Evolutionary conservation across 2,888 invertebrate species (phyloP), one percentile per base, ranked within the genome.

Genomic region (Bombylius discolor): DNA sequence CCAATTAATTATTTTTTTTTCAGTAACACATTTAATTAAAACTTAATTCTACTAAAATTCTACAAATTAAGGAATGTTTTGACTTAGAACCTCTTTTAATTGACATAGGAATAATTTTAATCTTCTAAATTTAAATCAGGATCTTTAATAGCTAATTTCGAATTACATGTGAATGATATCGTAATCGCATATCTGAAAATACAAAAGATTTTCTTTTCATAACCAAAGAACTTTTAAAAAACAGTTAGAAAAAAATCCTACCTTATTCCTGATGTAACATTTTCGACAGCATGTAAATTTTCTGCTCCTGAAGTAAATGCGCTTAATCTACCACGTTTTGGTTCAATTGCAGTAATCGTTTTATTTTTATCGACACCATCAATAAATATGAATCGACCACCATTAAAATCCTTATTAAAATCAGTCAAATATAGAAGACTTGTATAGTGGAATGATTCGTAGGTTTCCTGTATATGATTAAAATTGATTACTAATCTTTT

Each of bases 281-380:
- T 81, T 71, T 93, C 92, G 4, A 93, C 89, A 70, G 79, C 81
- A 72, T 93, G 91, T 1, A 81, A 70, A 75, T 93, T 93, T 75
- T 94, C 93, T 47, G 81, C 81, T 13, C 92, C 93, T 49, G 93
- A 91, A 1, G 91, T 90, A 68, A 92, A 93, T 75, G 89, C 85
- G 39, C 85, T 85, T 3, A 92, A 81, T 60, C 93, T 79, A 23
- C 86, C 87, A 71, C 81, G 80, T 64, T 83, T 80, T 2, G 92
- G 92, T 70, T 92, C 92, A 49, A 87, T 75, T 1, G 83, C 81
- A 1, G 64, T 58, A 52, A 83, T 75, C 60, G 89, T 87, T 52
- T 77, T 77, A 62, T 80, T 81, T n/a, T 79, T 79, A n/a, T 75
- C 72, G 49, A 77, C 74, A 39, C 77, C 76, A 67, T 90, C 89